Evolutionary conservation across 2,797 vertebrate species (phyloP).

Genomic region (Enteromius treurensis): DNA sequence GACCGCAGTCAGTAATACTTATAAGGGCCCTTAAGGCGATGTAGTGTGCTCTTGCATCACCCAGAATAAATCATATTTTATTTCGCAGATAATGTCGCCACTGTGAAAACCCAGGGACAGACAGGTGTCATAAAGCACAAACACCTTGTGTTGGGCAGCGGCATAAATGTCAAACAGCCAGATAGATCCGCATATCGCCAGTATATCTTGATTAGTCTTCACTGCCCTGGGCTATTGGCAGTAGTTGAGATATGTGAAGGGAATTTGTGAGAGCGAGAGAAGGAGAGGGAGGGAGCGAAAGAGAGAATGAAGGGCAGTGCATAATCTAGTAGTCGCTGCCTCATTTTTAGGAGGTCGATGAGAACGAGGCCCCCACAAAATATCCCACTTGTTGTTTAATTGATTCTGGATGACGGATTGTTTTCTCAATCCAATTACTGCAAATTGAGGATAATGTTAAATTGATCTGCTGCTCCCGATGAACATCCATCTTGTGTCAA

Average conservation of each 20-base stretch:
- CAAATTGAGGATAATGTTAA: slow-evolving; percentile 69
- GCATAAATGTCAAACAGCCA: slow-evolving; percentile 55
- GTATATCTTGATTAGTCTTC: slow-evolving; percentile 57
- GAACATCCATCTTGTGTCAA: slow-evolving; percentile 67
- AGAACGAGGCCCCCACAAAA: slow-evolving; percentile 53
- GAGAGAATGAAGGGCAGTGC: slow-evolving; percentile 45
- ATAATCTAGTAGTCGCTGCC: slow-evolving; percentile 51
- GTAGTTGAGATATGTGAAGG: slow-evolving; percentile 7
- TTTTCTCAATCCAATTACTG: slow-evolving; percentile 67
- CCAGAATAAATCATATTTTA: slow-evolving; percentile 51
- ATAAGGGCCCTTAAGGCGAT: slow-evolving; percentile 48
- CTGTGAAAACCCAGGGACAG: slow-evolving; percentile 37
- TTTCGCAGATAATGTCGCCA: slow-evolving; percentile 40
- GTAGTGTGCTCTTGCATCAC: slow-evolving; percentile 33
- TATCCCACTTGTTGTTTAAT: slow-evolving; percentile 64
- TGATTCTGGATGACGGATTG: slow-evolving; percentile 66
- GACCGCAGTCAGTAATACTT: slow-evolving; percentile 29
- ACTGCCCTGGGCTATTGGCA: slow-evolving; percentile 22
- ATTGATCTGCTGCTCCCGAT: slow-evolving; percentile 62
- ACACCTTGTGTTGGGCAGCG: slow-evolving; percentile 44
- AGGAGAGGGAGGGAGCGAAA: slow-evolving; percentile 14
- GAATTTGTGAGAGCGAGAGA: slow-evolving; percentile 22
- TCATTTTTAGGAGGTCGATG: slow-evolving; percentile 57
- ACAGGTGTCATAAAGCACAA: slow-evolving; percentile 52
- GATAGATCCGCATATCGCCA: slow-evolving; percentile 40